Conservation (phyloP, 2,113 vertebrate species). For the Menura novaehollandiae region DNA sequence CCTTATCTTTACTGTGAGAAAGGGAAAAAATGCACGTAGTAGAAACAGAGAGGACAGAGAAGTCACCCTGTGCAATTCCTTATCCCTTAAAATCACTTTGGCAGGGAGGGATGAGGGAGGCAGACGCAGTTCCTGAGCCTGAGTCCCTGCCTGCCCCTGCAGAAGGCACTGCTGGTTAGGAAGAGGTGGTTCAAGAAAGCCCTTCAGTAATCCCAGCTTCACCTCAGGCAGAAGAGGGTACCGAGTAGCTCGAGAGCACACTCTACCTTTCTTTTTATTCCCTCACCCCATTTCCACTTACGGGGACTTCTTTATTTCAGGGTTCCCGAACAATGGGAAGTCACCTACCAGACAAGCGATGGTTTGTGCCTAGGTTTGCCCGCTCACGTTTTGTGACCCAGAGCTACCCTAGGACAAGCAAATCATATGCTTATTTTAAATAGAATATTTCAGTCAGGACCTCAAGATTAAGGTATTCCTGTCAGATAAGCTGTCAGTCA, state of each 20-base stretch:
- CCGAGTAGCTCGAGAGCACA: neutral
- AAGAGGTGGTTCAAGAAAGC: neutral
- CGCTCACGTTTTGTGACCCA: slow-evolving; percentile 51
- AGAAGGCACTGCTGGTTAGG: neutral
- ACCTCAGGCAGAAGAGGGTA: neutral
- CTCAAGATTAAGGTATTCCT: slow-evolving; percentile 80
- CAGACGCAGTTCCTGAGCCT: neutral
- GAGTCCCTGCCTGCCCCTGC: neutral
- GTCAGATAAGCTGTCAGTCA: slow-evolving; percentile 78
- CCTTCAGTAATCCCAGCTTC: neutral
- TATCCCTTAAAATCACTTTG: neutral
- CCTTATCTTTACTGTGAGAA: neutral
- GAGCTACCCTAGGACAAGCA: slow-evolving; percentile 52
- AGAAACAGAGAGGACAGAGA: neutral
- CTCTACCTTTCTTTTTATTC: neutral
- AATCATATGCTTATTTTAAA: slow-evolving; percentile 77
- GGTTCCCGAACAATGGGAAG: neutral
- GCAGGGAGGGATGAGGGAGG: too few species aligned
- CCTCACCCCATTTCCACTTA: neutral
- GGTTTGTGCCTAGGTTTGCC: neutral
- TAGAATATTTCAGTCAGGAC: slow-evolving; percentile 75
- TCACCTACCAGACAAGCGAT: neutral
- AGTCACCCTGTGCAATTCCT: neutral
- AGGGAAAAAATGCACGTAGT: neutral
- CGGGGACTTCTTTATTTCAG: neutral